Evolutionary conservation across 2,797 vertebrate genomes (phyloP), one percentile per base, ranked within the genome.

Genomic region (Centropyge bicolor): DNA sequence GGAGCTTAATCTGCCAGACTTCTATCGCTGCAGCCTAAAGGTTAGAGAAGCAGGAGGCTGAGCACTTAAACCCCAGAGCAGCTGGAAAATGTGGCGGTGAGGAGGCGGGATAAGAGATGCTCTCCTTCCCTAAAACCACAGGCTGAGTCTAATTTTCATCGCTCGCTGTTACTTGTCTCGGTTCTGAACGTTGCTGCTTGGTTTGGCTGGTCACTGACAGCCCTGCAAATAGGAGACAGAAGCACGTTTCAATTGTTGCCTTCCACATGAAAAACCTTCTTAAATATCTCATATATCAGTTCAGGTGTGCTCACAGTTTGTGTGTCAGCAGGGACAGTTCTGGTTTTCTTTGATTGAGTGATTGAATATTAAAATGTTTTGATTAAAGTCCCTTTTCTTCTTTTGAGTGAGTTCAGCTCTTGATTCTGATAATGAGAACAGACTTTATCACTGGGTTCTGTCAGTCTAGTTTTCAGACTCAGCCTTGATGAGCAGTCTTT

Each of bases 1-100:
- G 70, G 41, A 81, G 81, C 67, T 40, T 90, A 81, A 91, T 86
- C 87, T 80, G 69, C 74, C 83, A 80, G 83, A 79, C 56, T 77
- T 82, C 75, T 86, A 19, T 43, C 27, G 60, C 85, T 4, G 73
- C 46, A 51, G 86, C 74, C 70, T 76, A 78, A 83, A 91, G 86
- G 86, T 86, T 76, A 80, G 76, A 83, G 82, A 77, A 84, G 89
- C 85, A 77, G 70, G 60, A 74, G 81, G 68, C 76, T 2, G 82
- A 49, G 68, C 57, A 65, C 74, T 79, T 49, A 77, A 85, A 86
- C 76, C 81, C 74, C 54, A 12, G 45, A 76, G 75, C 86, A 85
- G 89, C 88, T 88, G 87, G 70, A 56, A 76, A 74, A 71, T 77
- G 78, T 74, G 80, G 70, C 81, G n/a, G n/a, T 8, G 45, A 72